Evolutionary conservation across 2,113 vertebrate genomes (phyloP).

Genomic region (Grus americana): DNA sequence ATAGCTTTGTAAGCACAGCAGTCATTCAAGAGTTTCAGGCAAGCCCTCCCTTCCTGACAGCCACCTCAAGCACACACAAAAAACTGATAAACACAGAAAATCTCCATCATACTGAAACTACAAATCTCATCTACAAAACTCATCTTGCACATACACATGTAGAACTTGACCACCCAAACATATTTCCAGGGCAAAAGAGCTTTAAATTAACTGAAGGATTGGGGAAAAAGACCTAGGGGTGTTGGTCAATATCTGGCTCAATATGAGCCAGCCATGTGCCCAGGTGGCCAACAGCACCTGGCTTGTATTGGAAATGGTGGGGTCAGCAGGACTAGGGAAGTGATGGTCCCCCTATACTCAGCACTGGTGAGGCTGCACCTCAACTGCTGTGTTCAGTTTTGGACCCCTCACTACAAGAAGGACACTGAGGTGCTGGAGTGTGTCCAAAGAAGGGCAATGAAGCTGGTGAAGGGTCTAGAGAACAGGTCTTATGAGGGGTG

Average conservation of each 20-base stretch:
- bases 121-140: neutral
- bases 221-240: neutral
- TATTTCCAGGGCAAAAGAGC: neutral
- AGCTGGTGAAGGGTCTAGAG: neutral
- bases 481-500: rapidly evolving
- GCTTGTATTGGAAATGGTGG: rapidly evolving
- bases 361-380: neutral
- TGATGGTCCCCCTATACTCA: rapidly evolving
- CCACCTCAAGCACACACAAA: neutral
- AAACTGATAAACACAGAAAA: neutral
- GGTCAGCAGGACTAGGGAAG: neutral
- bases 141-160: neutral
- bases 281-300: neutral
- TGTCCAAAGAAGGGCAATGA: rapidly evolving
- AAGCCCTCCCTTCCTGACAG: neutral
- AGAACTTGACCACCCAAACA: neutral
- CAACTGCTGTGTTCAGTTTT: rapidly evolving
- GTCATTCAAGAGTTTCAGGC: neutral
- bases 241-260: neutral
- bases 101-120: neutral
- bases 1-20: neutral
- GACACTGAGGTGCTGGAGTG: rapidly evolving
- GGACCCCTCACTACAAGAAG: neutral
- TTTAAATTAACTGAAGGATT: neutral
- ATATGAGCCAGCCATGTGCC: neutral